Evolutionary conservation across 92 coral and sea anemone species (phyloP).

Genomic region (Virgularia gustaviana): DNA sequence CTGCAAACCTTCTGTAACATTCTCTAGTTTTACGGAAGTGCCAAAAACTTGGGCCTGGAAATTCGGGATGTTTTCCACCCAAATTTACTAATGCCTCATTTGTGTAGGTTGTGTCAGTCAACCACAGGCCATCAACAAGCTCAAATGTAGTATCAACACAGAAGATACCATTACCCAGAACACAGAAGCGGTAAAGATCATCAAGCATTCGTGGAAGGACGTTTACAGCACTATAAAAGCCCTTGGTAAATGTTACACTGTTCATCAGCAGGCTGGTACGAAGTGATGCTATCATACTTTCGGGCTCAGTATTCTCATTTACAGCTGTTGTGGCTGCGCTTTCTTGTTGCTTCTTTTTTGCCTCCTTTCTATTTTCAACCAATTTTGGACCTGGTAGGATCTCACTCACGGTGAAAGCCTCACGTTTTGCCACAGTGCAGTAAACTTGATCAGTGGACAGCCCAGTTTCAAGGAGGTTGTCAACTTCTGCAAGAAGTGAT

Average conservation of each 20-base stretch:
- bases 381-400: constrained; percentile 44
- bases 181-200: constrained; percentile 55
- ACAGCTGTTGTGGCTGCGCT: not conserved
- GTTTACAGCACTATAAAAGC: constrained; percentile 47
- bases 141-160: constrained; percentile 62
- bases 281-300: constrained; percentile 37
- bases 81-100: constrained; percentile 51
- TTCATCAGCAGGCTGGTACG: constrained; percentile 34
- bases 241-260: constrained; percentile 60
- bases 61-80: constrained; percentile 45
- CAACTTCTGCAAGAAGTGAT: constrained; percentile 31
- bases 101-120: constrained; percentile 57
- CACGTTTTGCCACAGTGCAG: constrained; percentile 35
- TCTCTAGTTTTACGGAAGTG: constrained; percentile 46
- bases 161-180: constrained; percentile 44
- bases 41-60: constrained; percentile 61
- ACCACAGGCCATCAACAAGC: constrained; percentile 66
- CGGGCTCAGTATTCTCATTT: constrained; percentile 3
- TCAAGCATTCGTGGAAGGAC: constrained; percentile 51
- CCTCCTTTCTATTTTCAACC: constrained; percentile 50
- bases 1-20: no score
- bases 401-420: constrained; percentile 43
- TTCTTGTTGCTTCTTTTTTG: constrained; percentile 29
- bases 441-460: constrained; percentile 45
- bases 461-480: constrained; percentile 37